Conservation (phyloP, 2,888 invertebrate species). For the Euproctis similis region DNA sequence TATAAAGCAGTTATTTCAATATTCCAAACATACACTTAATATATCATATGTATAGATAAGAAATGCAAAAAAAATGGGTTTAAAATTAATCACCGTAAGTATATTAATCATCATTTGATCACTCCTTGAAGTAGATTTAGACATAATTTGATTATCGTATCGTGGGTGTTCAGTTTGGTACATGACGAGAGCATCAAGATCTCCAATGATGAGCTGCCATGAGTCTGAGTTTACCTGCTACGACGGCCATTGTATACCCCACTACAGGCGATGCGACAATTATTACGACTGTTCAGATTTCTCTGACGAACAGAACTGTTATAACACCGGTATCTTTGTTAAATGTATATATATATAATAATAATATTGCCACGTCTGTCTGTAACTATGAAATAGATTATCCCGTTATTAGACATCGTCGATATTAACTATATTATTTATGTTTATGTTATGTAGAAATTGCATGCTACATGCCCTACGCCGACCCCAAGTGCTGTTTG, state of each 20-base stretch:
- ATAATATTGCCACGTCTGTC: constrained; percentile 13
- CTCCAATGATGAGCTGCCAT: constrained; percentile 66
- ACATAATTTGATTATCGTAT: constrained; percentile 12
- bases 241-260: constrained; percentile 84
- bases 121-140: too few relatives aligned
- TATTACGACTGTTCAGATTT: constrained; percentile 93
- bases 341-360: too few relatives aligned
- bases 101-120: too few relatives aligned
- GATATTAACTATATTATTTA: too few relatives aligned
- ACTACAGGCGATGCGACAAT: constrained; percentile 88
- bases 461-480: neutral
- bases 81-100: too few relatives aligned
- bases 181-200: constrained; percentile 48
- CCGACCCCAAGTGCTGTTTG: too few relatives aligned
- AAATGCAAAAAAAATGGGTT: too few relatives aligned
- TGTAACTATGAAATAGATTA: too few relatives aligned
- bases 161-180: constrained; percentile 53
- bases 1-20: too few relatives aligned
- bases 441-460: neutral
- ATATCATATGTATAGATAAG: too few relatives aligned
- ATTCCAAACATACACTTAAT: too few relatives aligned
- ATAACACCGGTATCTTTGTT: constrained; percentile 69
- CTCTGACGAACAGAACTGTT: constrained; percentile 93
- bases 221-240: constrained; percentile 84
- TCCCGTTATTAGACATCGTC: too few relatives aligned